Evolutionary conservation across 2,888 invertebrate genomes (phyloP).

Genomic region (Acrobasis repandana): DNA sequence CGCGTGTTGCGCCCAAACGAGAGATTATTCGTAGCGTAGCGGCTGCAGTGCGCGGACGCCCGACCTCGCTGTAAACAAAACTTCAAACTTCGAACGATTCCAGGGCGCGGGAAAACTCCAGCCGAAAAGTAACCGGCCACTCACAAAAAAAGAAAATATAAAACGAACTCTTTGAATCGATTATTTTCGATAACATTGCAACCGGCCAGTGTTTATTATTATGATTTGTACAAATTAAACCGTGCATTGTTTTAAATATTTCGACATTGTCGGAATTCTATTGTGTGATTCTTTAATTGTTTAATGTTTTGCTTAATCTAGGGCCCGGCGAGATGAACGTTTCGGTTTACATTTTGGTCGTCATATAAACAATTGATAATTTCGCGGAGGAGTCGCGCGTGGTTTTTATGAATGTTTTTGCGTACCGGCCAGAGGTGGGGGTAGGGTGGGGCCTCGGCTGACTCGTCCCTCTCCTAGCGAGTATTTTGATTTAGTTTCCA

Average conservation of each 20-base stretch:
- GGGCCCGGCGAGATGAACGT: slow-evolving; percentile 63
- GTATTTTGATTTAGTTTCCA: slow-evolving; percentile 83
- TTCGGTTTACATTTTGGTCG: slow-evolving; percentile 67
- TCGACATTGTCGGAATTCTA: slow-evolving; percentile 73
- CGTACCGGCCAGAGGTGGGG: slow-evolving; percentile 71
- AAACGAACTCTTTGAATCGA: slow-evolving; percentile 40
- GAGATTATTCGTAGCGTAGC: slow-evolving; percentile 71
- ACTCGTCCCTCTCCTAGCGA: slow-evolving; percentile 80
- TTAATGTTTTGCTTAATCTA: slow-evolving; percentile 66
- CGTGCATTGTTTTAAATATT: slow-evolving; percentile 73
- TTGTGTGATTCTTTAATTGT: slow-evolving; percentile 72
- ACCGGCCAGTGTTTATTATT: slow-evolving; percentile 68
- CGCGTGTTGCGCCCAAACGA: slow-evolving; percentile 47
- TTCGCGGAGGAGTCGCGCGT: slow-evolving; percentile 73
- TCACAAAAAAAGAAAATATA: slow-evolving; percentile 40
- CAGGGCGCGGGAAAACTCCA: slow-evolving; percentile 75
- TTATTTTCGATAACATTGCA: slow-evolving; percentile 60
- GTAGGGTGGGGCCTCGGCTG: slow-evolving; percentile 76
- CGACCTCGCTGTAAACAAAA: slow-evolving; percentile 46
- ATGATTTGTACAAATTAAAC: slow-evolving; percentile 69
- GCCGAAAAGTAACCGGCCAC: slow-evolving; percentile 37
- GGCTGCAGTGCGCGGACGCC: slow-evolving; percentile 74
- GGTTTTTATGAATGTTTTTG: slow-evolving; percentile 82
- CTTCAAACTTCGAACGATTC: slow-evolving; percentile 47
- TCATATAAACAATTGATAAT: slow-evolving; percentile 77